Evolutionary conservation across 2,797 vertebrate genomes (phyloP).

Genomic region (Scarus forsteni): DNA sequence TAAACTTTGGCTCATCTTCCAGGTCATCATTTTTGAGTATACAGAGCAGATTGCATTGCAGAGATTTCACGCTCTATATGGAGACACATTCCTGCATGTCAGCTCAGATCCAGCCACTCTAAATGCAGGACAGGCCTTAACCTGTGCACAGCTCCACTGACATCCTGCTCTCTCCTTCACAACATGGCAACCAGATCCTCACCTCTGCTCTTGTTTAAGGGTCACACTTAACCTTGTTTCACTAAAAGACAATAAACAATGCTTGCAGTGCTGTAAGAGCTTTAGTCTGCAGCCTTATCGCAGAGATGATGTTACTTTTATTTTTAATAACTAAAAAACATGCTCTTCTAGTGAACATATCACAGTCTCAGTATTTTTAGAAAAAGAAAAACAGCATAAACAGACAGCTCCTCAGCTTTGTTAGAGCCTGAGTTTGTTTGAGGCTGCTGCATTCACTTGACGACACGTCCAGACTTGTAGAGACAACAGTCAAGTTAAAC

Average conservation of each 20-base stretch:
- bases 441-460: slow-evolving; percentile 3
- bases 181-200: slow-evolving; percentile 44
- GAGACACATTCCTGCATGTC: slow-evolving; percentile 74
- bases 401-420: neutral
- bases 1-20: neutral
- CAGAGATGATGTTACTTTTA: neutral
- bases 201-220: slow-evolving; percentile 12
- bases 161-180: slow-evolving; percentile 31
- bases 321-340: neutral
- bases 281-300: neutral
- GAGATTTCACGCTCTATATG: slow-evolving; percentile 58
- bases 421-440: slow-evolving; percentile 4
- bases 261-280: neutral
- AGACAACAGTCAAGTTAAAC: slow-evolving; percentile 34
- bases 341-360: slow-evolving; percentile 6
- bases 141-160: slow-evolving; percentile 56
- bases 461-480: slow-evolving; percentile 43
- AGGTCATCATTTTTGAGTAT: neutral
- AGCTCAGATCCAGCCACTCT: slow-evolving; percentile 48
- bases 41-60: slow-evolving; percentile 37
- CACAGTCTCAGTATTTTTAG: neutral
- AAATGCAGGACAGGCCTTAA: slow-evolving; percentile 68
- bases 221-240: slow-evolving; percentile 38
- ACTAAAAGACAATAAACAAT: slow-evolving; percentile 13
- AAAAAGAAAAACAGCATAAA: neutral